Evolutionary conservation across 2,797 vertebrate genomes (phyloP), one percentile per base, ranked within the genome.

Genomic region (Rallus crepitans): DNA sequence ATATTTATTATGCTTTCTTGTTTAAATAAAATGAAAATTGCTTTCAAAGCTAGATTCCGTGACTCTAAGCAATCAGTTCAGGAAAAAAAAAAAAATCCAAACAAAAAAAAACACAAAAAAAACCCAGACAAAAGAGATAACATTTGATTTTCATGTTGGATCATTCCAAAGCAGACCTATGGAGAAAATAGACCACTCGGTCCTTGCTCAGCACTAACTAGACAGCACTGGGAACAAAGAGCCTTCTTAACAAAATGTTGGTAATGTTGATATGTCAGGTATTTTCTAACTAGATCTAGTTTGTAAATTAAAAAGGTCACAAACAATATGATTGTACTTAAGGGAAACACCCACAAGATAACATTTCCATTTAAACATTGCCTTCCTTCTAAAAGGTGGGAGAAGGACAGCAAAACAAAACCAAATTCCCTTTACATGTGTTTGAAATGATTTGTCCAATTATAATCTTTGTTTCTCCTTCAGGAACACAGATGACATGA

Each of bases 1-100:
- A 27, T 64, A 86, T 88, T 88, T 93, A 40, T 82, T 72, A 25
- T 57, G 3, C 60, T 91, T 87, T 73, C 39, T 48, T 87, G 45
- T 68, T 91, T 64, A 53, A 79, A 56, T 81, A 47, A 80, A 93
- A 72, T 31, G 33, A 82, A 93, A 88, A 14, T n/a, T 59, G 1
- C 2, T 31, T 90, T 93, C n/a, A 87, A 76, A 76, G 3, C n/a
- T 53, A 50, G 7, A 27, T 3, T 39, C 15, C 84, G 9, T 56
- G 31, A 52, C 20, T 72, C 20, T 37, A 7, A 69, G 17, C 6
- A 57, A 33, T 47, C 40, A 72, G 7, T 14, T 57, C 47, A 48
- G n/a, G 28, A 9, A 23, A 2, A 52, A 21, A 6, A 6, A 16
- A 39, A 12, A 37, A 37, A 37, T 37, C 9, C 16, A 3, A 20